phyloP scores from a whole-genome alignment of 1,140 invertebrate genomes.

The Sminthurinus signatus region DNA sequence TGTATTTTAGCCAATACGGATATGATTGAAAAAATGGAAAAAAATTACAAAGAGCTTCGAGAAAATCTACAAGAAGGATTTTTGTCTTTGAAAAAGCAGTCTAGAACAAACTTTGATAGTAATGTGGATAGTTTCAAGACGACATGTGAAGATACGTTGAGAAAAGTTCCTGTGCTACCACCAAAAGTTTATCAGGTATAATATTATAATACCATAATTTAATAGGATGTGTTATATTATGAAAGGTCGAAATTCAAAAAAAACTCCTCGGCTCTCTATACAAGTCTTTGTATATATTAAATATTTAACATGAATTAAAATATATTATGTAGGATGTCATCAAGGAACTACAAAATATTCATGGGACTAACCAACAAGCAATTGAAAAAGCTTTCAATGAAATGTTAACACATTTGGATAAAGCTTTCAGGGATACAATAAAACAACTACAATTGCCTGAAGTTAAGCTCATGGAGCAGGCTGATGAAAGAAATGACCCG shows the following conservation, averaged over 20 bases:
- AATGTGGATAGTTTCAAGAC: slow-evolving; percentile 12
- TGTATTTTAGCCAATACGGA: slow-evolving; percentile 2
- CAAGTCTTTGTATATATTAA: too few relatives aligned
- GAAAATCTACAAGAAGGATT: slow-evolving; percentile 11
- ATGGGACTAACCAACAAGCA: not conserved
- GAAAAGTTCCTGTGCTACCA: slow-evolving; percentile 9
- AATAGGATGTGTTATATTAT: too few relatives aligned
- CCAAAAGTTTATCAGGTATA: slow-evolving; percentile 9
- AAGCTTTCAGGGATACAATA: slow-evolving; percentile 1
- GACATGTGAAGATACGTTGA: slow-evolving; percentile 5
- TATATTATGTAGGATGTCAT: too few relatives aligned
- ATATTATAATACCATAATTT: too few relatives aligned
- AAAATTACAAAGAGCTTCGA: slow-evolving; percentile 9
- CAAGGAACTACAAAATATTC: not conserved
- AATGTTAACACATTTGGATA: slow-evolving; percentile 8
- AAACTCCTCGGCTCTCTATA: too few relatives aligned
- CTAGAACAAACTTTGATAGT: slow-evolving; percentile 11
- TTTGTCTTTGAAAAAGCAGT: not conserved
- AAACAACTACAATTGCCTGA: slow-evolving; percentile 2
- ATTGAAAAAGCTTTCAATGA: slow-evolving; percentile 11
- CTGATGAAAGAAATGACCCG: not conserved
- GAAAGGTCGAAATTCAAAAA: too few relatives aligned
- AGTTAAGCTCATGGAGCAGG: not conserved
- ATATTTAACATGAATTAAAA: too few relatives aligned
- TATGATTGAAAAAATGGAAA: not conserved